These are phyloP conservation scores for Prietella phreatophila DNA, from an alignment of 2,113 vertebrate species.

Conservation along the genomic window DNA sequence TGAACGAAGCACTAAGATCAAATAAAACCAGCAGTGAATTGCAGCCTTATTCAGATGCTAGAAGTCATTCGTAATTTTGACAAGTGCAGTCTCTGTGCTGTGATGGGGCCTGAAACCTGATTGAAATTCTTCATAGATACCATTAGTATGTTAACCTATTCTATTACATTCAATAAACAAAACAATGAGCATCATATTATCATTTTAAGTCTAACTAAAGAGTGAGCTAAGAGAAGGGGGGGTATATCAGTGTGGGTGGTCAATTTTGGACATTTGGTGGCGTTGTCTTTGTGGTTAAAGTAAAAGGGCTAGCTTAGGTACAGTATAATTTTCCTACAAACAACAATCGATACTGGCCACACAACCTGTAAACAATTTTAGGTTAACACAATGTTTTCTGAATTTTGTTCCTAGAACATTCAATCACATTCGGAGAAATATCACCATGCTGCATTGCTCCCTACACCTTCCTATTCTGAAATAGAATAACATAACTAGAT, in stretches of 20 bases:
- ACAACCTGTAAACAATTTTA: background rate
- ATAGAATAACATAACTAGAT: conserved; percentile 34
- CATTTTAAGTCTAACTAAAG: background rate
- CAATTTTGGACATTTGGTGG: background rate
- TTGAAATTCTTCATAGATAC: too few relatives aligned
- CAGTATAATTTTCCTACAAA: background rate
- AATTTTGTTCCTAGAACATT: background rate
- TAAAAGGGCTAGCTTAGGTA: background rate
- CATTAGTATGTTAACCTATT: too few relatives aligned
- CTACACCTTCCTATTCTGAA: conserved; percentile 18
- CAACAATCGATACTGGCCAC: background rate
- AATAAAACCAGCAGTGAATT: too few relatives aligned
- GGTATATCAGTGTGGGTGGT: background rate
- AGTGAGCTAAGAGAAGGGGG: background rate
- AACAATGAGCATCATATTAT: too few relatives aligned
- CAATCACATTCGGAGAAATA: conserved; percentile 15
- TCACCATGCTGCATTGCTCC: conserved; percentile 12
- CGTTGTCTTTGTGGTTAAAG: background rate
- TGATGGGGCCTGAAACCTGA: too few relatives aligned
- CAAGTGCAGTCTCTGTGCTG: too few relatives aligned
- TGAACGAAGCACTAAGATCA: too few relatives aligned
- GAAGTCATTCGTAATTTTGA: too few relatives aligned
- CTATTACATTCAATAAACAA: too few relatives aligned
- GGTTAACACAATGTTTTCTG: background rate
- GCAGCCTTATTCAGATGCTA: too few relatives aligned